Evolutionary conservation across 2,888 invertebrate species (phyloP).

Genomic region (Cheilosia scutellata): DNA sequence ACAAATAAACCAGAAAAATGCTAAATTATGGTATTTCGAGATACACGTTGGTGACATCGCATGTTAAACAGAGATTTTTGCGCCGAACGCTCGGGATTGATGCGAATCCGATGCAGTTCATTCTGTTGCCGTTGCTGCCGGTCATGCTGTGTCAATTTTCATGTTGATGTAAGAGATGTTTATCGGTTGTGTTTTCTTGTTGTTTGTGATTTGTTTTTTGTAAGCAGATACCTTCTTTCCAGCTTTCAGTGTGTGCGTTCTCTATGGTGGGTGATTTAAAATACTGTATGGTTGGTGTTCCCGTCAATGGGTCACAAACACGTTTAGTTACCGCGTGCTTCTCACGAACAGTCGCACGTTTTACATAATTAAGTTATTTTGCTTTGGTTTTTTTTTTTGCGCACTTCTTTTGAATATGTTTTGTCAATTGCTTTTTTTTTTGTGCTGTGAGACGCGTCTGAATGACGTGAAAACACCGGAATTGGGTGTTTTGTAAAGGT

Average conservation of each 20-base stretch:
- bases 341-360: constrained; percentile 35
- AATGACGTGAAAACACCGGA: constrained; percentile 12
- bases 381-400: constrained; percentile 5
- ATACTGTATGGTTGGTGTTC: constrained; percentile 11
- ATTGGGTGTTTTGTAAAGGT: background rate
- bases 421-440: background rate
- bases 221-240: constrained; percentile 37
- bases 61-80: background rate
- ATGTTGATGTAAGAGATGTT: constrained; percentile 53
- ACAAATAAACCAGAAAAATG: constrained; percentile 18
- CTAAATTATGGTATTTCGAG: constrained; percentile 17
- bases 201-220: constrained; percentile 19
- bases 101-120: constrained; percentile 6
- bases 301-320: constrained; percentile 53
- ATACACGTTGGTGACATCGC: constrained; percentile 18
- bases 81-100: background rate
- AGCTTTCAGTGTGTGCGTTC: background rate
- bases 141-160: constrained; percentile 71
- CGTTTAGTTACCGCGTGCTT: constrained; percentile 45
- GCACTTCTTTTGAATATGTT: background rate
- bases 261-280: constrained; percentile 40
- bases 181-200: constrained; percentile 48
- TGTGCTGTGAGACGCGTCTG: background rate
- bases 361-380: constrained; percentile 52
- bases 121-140: constrained; percentile 17